Evolutionary conservation across 2,797 vertebrate species (phyloP).

Genomic region (Lagocephalus sceleratus): DNA sequence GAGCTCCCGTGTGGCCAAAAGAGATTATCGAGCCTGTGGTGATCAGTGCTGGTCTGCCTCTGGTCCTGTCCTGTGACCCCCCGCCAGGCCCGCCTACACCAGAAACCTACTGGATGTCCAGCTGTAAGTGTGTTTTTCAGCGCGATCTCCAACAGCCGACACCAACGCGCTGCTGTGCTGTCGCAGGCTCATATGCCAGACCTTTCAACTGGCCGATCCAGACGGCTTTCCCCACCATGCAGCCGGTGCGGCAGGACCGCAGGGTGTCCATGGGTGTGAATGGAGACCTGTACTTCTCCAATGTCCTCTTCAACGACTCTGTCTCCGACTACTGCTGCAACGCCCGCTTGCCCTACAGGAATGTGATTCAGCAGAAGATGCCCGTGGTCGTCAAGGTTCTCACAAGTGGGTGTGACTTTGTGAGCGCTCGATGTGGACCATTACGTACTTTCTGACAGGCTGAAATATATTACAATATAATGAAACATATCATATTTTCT

Average conservation of each 20-base stretch:
- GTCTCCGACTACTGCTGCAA: conserved; percentile 92
- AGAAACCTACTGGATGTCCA: conserved; percentile 97
- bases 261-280: conserved; percentile 93
- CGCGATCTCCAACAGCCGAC: too few relatives aligned
- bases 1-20: conserved; percentile 92
- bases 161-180: too few relatives aligned
- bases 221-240: conserved; percentile 82
- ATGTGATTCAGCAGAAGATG: conserved; percentile 97
- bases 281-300: conserved; percentile 95
- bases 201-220: conserved; percentile 73
- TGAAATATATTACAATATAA: too few relatives aligned
- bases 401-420: conserved; percentile 83
- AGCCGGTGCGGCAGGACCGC: conserved; percentile 88
- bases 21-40: conserved; percentile 92
- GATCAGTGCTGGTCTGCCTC: conserved; percentile 86
- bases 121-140: conserved; percentile 76
- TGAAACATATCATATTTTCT: conserved; percentile 43
- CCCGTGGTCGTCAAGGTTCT: conserved; percentile 93
- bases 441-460: too few relatives aligned
- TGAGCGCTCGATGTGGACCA: background rate
- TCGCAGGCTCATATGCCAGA: conserved; percentile 68
- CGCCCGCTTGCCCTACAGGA: conserved; percentile 90
- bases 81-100: conserved; percentile 88
- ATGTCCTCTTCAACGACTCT: conserved; percentile 88
- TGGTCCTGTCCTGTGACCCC: conserved; percentile 91